Conservation (phyloP, 2,888 invertebrate genomes). For the Tetropium fuscum region DNA sequence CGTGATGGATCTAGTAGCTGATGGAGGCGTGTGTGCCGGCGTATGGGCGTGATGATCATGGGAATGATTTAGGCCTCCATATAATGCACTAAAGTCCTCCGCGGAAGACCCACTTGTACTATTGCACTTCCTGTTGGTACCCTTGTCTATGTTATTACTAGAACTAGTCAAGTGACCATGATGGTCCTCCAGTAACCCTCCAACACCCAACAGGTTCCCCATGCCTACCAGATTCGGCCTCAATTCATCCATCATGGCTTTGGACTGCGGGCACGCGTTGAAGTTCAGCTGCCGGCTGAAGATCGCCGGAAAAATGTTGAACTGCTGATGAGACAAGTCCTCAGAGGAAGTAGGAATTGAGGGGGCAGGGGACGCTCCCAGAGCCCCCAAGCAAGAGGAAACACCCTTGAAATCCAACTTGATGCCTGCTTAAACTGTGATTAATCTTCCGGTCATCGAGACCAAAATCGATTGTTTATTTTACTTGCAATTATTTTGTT, state of each 20-base stretch:
- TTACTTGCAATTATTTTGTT: not conserved
- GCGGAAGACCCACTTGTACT: slow-evolving; percentile 80
- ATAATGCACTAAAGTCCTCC: slow-evolving; percentile 90
- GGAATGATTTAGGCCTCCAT: slow-evolving; percentile 71
- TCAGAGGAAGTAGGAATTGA: slow-evolving; percentile 62
- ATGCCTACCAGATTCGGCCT: slow-evolving; percentile 85
- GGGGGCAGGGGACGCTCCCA: slow-evolving; percentile 72
- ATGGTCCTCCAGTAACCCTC: slow-evolving; percentile 84
- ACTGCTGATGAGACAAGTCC: slow-evolving; percentile 79
- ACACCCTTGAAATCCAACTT: slow-evolving; percentile 89
- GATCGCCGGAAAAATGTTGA: slow-evolving; percentile 92
- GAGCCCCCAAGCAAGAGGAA: slow-evolving; percentile 74
- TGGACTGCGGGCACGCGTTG: slow-evolving; percentile 77
- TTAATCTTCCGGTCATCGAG: slow-evolving; percentile 40
- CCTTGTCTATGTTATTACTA: slow-evolving; percentile 59
- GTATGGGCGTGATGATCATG: slow-evolving; percentile 70
- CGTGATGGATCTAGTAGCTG: slow-evolving; percentile 62
- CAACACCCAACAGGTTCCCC: slow-evolving; percentile 82
- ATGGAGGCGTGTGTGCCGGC: slow-evolving; percentile 79
- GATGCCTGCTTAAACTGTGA: slow-evolving; percentile 66
- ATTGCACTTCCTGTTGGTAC: slow-evolving; percentile 78
- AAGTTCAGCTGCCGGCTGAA: slow-evolving; percentile 91
- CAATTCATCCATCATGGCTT: slow-evolving; percentile 85
- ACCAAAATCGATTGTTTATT: not conserved
- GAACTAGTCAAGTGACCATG: slow-evolving; percentile 69